These are phyloP conservation scores for Ibycter americanus DNA, from an alignment of 2,797 vertebrate genomes.

Conservation along the genomic window DNA sequence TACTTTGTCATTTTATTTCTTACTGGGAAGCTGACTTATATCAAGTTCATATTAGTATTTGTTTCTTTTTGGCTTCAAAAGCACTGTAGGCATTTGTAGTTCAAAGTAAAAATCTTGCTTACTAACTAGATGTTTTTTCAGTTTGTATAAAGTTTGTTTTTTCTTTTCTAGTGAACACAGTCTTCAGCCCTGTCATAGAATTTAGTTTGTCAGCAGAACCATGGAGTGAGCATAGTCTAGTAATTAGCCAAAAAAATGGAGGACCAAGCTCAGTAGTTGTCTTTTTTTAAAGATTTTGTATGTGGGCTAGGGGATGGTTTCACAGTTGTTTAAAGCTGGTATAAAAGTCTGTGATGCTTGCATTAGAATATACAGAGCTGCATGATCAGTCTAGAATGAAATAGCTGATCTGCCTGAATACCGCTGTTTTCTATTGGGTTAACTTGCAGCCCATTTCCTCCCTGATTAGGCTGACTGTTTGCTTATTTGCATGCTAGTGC, in stretches of 20 bases:
- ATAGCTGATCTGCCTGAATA: not conserved
- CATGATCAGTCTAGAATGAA: not conserved
- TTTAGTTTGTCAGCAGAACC: not conserved
- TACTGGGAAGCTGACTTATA: not conserved
- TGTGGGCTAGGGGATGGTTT: not conserved
- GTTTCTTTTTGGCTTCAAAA: not conserved
- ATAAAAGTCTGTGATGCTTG: not conserved
- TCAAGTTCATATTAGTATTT: not conserved
- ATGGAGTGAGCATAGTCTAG: accelerated
- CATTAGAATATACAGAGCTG: not conserved
- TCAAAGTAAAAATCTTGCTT: not conserved
- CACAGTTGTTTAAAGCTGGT: not conserved
- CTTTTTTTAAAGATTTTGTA: not conserved
- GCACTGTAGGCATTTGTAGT: not conserved
- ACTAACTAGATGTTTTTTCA: not conserved
- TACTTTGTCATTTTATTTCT: not conserved
- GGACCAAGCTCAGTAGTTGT: not conserved
- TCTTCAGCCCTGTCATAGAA: not conserved
- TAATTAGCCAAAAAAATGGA: not conserved
- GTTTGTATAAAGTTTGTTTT: not conserved
- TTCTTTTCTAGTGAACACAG: not conserved
- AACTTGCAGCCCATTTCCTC: not conserved
- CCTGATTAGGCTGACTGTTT: not conserved
- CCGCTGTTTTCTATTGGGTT: not conserved
- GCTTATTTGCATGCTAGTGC: not conserved